phyloP scores from a whole-genome alignment of 37 sponge, comb jelly and placozoan species.

The Petrosia ficiformis region DNA sequence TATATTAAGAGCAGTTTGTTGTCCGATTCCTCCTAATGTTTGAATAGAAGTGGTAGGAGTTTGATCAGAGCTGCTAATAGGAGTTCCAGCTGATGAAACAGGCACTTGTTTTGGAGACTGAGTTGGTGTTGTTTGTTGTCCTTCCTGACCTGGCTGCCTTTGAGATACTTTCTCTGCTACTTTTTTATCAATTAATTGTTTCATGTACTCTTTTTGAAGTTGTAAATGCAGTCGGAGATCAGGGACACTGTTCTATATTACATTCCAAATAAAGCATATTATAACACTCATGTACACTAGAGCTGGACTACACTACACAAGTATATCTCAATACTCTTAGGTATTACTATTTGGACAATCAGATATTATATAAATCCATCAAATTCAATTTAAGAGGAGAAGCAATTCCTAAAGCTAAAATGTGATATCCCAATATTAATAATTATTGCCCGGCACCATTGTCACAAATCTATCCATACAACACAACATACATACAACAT shows the following conservation, averaged over 20 bases:
- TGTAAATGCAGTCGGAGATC: slow-evolving; percentile 53
- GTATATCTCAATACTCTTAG: no score
- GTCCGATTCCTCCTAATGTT: background rate
- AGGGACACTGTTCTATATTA: slow-evolving; percentile 68
- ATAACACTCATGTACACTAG: no score
- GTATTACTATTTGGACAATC: no score
- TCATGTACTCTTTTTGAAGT: slow-evolving; percentile 58
- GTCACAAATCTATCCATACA: background rate
- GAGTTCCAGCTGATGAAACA: background rate
- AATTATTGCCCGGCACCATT: no score
- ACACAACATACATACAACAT: background rate
- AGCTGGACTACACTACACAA: no score
- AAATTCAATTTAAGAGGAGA: background rate
- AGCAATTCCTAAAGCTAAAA: no score
- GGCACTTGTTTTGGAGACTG: background rate
- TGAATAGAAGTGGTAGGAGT: slow-evolving; percentile 6
- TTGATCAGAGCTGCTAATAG: background rate
- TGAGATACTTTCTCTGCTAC: background rate
- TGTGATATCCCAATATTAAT: no score
- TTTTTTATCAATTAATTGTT: slow-evolving; percentile 36
- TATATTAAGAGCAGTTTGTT: background rate
- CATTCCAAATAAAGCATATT: background rate
- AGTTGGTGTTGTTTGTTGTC: background rate
- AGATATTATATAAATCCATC: no score
- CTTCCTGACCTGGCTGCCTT: background rate